These are phyloP conservation scores for Mustela lutreola DNA, from an alignment of 2,113 vertebrate species.

Conservation along the genomic window DNA sequence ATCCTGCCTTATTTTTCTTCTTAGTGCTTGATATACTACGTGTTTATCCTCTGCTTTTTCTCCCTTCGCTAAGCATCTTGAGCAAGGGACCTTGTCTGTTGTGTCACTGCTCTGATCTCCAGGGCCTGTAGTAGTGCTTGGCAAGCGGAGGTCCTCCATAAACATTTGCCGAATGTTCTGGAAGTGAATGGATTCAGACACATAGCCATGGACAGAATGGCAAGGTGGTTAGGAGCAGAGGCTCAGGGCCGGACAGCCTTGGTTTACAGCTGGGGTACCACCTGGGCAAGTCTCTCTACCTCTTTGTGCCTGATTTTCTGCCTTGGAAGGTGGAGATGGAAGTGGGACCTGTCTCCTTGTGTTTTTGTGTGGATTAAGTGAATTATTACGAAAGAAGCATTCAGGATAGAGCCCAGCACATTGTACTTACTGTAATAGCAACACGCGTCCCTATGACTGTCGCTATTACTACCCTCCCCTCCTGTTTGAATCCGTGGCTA, in stretches of 20 bases:
- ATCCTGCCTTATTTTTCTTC: background rate
- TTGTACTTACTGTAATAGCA: background rate
- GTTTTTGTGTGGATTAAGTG: background rate
- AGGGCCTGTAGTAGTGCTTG: background rate
- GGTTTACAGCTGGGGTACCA: background rate
- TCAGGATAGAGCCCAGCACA: background rate
- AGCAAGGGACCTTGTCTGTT: background rate
- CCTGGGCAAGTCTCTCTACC: background rate
- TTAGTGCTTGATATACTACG: background rate
- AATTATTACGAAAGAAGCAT: background rate
- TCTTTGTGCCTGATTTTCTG: background rate
- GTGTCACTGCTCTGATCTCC: background rate
- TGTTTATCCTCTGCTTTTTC: background rate
- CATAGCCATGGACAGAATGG: background rate
- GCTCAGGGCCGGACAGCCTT: background rate
- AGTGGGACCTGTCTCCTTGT: fast-evolving
- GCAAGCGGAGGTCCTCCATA: background rate
- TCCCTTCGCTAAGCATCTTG: background rate
- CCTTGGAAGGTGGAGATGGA: background rate
- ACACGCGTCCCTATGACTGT: background rate
- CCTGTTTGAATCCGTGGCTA: background rate
- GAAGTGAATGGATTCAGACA: background rate
- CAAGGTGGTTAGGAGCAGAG: background rate
- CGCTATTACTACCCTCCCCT: background rate
- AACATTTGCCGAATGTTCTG: background rate